These are phyloP conservation scores for Eurystomus glaucurus DNA, from an alignment of 2,797 vertebrate species.

Conservation along the genomic window DNA sequence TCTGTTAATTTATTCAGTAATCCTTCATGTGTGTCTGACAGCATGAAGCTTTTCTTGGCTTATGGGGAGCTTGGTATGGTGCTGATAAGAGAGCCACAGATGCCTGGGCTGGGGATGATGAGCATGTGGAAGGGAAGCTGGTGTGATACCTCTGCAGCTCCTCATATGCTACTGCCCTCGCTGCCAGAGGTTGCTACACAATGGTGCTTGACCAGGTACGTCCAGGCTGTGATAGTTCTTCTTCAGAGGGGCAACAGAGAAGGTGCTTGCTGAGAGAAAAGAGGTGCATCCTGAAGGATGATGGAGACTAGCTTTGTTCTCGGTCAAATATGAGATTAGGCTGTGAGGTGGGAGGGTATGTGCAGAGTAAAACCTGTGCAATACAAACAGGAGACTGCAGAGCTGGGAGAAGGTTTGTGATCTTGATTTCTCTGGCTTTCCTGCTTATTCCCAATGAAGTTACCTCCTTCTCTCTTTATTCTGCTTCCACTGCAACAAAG, in stretches of 20 bases:
- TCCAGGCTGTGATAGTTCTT: not conserved
- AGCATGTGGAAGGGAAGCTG: not conserved
- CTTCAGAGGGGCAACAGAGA: no score
- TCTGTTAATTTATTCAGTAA: not conserved
- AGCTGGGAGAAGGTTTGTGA: not conserved
- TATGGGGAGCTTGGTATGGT: not conserved
- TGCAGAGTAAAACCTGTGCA: not conserved
- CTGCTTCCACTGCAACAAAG: not conserved
- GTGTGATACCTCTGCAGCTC: not conserved
- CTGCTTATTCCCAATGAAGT: not conserved
- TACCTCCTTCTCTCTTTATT: not conserved
- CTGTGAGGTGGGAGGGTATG: not conserved
- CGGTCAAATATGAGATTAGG: not conserved
- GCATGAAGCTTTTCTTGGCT: not conserved
- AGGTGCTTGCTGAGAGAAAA: not conserved
- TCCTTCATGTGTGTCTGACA: not conserved
- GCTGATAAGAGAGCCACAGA: not conserved
- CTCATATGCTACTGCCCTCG: fast-evolving
- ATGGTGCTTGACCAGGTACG: not conserved
- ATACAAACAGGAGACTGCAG: not conserved
- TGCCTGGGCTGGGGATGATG: fast-evolving
- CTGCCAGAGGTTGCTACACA: not conserved
- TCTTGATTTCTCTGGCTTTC: not conserved
- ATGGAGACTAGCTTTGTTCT: not conserved
- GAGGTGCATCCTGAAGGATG: not conserved